A percentile compares a stretch with the other conserved stretches of the same genome.
Evolutionary conservation across 2,113 vertebrate species (phyloP).

Genomic region (Melanostigma gelatinosum): DNA sequence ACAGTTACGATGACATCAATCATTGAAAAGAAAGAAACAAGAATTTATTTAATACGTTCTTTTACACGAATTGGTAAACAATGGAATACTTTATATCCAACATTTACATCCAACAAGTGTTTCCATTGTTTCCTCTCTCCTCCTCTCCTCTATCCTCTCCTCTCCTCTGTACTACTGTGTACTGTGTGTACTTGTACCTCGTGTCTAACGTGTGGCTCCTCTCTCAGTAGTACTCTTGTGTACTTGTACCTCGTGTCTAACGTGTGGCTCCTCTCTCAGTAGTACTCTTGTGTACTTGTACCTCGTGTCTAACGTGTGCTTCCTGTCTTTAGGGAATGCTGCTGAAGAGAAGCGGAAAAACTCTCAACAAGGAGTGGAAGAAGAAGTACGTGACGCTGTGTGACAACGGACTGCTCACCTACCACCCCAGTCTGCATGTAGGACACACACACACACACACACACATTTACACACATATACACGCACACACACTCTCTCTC

Average conservation of each 20-base stretch:
- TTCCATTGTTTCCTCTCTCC: not conserved
- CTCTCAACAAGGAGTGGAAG: conserved; percentile 98
- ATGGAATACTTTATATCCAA: too few species aligned
- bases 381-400: conserved; percentile 98
- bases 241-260: too few species aligned
- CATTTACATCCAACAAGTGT: too few species aligned
- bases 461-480: conserved; percentile 11
- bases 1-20: not conserved
- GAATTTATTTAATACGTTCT: too few species aligned
- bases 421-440: conserved; percentile 96
- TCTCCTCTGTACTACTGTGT: too few species aligned
- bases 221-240: too few species aligned
- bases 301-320: not conserved
- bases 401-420: conserved; percentile 95
- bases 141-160: too few species aligned
- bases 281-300: too few species aligned
- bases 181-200: too few species aligned
- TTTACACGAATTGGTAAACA: not conserved
- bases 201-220: too few species aligned
- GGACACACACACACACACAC: conserved; percentile 67
- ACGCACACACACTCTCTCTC: not conserved
- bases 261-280: too few species aligned
- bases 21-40: too few species aligned
- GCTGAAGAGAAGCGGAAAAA: conserved; percentile 94
- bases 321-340: conserved; percentile 90